Evolutionary conservation across 2,797 vertebrate genomes (phyloP).

Genomic region (Borostomias antarcticus): DNA sequence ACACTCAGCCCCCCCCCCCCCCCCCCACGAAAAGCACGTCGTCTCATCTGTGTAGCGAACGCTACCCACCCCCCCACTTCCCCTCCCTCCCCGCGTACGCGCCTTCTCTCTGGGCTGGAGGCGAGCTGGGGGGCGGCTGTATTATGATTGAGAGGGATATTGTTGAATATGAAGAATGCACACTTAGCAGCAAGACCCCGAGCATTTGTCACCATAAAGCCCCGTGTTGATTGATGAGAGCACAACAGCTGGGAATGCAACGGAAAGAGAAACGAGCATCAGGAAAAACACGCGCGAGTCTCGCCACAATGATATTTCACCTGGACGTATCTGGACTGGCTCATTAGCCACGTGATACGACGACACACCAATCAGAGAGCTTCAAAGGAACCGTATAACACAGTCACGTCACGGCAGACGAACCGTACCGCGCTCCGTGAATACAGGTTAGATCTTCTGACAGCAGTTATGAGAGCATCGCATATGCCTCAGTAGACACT

Average conservation of each 20-base stretch:
- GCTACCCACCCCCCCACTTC: too few relatives aligned
- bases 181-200: slow-evolving; percentile 59
- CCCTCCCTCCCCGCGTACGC: neutral
- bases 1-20: neutral
- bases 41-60: too few relatives aligned
- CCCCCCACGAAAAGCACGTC: slow-evolving; percentile 2
- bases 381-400: slow-evolving; percentile 33
- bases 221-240: slow-evolving; percentile 59
- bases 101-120: slow-evolving; percentile 42
- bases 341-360: slow-evolving; percentile 39
- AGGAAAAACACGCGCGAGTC: slow-evolving; percentile 50
- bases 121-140: neutral
- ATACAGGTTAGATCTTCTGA: slow-evolving; percentile 14
- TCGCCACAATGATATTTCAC: slow-evolving; percentile 45
- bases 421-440: slow-evolving; percentile 31
- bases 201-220: slow-evolving; percentile 62
- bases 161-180: slow-evolving; percentile 61
- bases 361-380: slow-evolving; percentile 43
- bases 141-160: slow-evolving; percentile 56
- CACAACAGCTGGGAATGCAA: slow-evolving; percentile 62
- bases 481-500: neutral
- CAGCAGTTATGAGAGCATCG: slow-evolving; percentile 4
- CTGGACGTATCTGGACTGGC: slow-evolving; percentile 43
- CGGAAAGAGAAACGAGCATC: slow-evolving; percentile 59
- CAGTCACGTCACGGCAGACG: slow-evolving; percentile 24